Conservation (phyloP, 1,140 invertebrate genomes). For the Calliphora vicina region DNA sequence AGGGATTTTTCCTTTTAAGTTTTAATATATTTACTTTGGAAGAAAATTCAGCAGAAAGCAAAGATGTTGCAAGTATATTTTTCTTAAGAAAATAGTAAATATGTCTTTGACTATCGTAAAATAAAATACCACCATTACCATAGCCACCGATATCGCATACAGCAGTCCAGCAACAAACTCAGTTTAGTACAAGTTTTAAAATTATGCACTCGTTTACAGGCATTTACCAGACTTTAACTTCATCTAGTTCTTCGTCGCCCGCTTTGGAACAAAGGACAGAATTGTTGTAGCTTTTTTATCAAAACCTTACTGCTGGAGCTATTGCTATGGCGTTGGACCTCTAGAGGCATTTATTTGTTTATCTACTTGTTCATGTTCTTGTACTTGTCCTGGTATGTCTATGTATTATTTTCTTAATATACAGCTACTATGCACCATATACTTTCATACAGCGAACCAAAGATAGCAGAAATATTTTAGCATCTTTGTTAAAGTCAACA, state of each 20-base stretch:
- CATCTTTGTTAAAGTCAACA: background rate
- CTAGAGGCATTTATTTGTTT: conserved; percentile 13
- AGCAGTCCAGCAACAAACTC: background rate
- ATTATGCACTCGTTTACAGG: conserved; percentile 29
- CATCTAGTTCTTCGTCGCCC: background rate
- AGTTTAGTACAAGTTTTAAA: background rate
- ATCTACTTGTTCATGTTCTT: background rate
- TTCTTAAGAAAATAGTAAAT: background rate
- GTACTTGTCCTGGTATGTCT: too few relatives aligned
- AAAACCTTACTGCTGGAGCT: background rate
- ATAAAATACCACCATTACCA: too few relatives aligned
- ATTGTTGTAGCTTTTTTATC: background rate
- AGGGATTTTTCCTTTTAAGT: background rate
- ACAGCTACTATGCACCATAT: too few relatives aligned
- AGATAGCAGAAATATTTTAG: background rate
- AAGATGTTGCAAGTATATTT: background rate
- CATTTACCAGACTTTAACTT: conserved; percentile 3
- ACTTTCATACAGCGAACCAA: background rate
- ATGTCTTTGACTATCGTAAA: background rate
- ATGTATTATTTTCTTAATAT: background rate
- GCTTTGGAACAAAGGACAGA: background rate
- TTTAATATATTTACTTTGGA: background rate
- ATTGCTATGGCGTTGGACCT: background rate
- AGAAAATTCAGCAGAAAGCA: background rate
- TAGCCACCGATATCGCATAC: background rate